These are phyloP conservation scores for Cataglyphis cursor DNA, from an alignment of 2,888 invertebrate species.

Conservation along the genomic window DNA sequence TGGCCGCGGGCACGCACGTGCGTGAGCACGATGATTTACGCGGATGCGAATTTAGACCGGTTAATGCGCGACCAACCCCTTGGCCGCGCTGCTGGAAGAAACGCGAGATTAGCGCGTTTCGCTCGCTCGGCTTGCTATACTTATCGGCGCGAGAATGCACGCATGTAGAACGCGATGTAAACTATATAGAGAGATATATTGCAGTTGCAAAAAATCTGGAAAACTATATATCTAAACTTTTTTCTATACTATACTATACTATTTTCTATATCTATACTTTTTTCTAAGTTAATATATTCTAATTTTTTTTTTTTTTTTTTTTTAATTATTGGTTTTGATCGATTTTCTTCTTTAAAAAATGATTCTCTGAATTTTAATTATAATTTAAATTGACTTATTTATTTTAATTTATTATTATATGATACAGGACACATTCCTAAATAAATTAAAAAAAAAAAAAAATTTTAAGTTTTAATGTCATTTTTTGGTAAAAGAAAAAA, in stretches of 20 bases:
- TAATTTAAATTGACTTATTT: neutral
- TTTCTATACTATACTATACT: no score
- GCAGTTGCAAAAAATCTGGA: neutral
- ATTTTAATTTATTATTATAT: neutral
- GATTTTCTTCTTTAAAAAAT: no score
- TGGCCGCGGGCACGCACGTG: constrained; percentile 58
- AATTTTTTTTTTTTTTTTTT: no score
- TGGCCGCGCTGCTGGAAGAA: constrained; percentile 4
- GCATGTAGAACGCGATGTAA: neutral
- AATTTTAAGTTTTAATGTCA: neutral
- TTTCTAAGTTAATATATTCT: no score
- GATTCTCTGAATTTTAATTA: neutral
- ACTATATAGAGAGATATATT: neutral
- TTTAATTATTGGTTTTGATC: no score
- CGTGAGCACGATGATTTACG: constrained; percentile 71
- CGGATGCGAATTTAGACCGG: constrained; percentile 71
- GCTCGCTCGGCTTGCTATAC: constrained; percentile 16
- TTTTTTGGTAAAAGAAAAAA: neutral
- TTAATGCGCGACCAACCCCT: constrained; percentile 40
- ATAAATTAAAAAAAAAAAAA: neutral
- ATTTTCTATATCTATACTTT: no score
- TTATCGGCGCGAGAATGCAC: constrained; percentile 16
- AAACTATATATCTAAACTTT: no score
- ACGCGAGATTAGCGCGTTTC: constrained; percentile 32
- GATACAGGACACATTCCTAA: neutral